phyloP scores from a whole-genome alignment of 2,888 invertebrate genomes.

The Melieria crassipennis region DNA sequence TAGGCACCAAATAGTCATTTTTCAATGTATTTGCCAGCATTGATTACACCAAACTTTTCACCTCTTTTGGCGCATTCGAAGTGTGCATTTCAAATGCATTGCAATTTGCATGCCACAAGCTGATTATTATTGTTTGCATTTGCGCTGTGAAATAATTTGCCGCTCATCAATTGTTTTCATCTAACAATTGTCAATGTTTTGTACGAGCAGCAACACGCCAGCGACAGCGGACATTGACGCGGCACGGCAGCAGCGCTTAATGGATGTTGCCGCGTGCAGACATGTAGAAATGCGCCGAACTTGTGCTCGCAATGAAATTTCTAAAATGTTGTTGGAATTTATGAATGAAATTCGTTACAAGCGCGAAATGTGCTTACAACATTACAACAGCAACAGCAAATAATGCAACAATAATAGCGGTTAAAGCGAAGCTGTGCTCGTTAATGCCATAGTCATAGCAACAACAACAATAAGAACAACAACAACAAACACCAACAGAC shows the following conservation, averaged over 20 bases:
- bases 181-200: neutral
- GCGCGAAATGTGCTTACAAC: conserved; percentile 26
- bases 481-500: neutral
- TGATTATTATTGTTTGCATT: too few relatives aligned
- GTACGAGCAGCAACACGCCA: conserved; percentile 1
- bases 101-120: too few relatives aligned
- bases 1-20: too few relatives aligned
- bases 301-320: conserved; percentile 16
- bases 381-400: conserved; percentile 5
- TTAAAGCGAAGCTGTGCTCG: conserved; percentile 2
- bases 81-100: too few relatives aligned
- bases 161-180: neutral
- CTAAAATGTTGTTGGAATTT: conserved; percentile 30
- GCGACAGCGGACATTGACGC: conserved; percentile 17
- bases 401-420: conserved; percentile 6
- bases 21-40: too few relatives aligned
- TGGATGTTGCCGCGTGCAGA: too few relatives aligned
- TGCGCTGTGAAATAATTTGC: too few relatives aligned
- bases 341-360: conserved; percentile 36
- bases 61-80: too few relatives aligned
- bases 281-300: neutral
- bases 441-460: conserved; percentile 19
- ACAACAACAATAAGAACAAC: conserved; percentile 10
- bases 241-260: neutral
- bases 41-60: too few relatives aligned